phyloP scores from a whole-genome alignment of 2,113 vertebrate species.

The Peromyscus polionotus region DNA sequence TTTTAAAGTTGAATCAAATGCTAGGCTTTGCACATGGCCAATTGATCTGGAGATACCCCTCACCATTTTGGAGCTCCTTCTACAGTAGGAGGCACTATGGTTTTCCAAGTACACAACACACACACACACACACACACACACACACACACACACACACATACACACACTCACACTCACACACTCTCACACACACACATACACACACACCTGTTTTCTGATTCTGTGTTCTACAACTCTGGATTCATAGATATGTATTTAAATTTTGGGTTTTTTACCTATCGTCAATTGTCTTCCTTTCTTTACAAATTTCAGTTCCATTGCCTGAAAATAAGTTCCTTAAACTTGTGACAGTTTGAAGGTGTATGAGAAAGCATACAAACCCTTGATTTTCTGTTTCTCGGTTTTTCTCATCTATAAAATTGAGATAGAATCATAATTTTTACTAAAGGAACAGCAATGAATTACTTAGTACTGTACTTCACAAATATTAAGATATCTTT shows the following conservation, averaged over 20 bases:
- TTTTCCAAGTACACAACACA: neutral
- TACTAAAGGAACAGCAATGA: neutral
- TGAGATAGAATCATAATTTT: neutral
- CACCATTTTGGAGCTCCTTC: neutral
- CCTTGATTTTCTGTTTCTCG: neutral
- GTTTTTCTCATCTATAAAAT: neutral
- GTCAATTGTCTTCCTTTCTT: neutral
- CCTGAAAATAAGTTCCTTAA: neutral
- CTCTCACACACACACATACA: neutral
- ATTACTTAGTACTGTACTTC: neutral
- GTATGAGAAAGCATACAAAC: neutral
- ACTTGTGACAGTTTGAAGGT: neutral
- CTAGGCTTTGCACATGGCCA: neutral
- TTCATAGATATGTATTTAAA: neutral
- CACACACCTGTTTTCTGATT: neutral
- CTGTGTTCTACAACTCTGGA: neutral
- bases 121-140: neutral
- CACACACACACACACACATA: neutral
- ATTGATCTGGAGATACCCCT: neutral
- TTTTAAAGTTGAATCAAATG: neutral
- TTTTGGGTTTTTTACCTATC: neutral
- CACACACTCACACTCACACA: neutral
- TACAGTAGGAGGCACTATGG: neutral
- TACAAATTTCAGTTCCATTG: neutral
- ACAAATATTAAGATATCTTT: neutral